Evolutionary conservation across 1,140 invertebrate genomes (phyloP), one percentile per base, ranked within the genome.

Genomic region (Brachionus asplanchnoidis): DNA sequence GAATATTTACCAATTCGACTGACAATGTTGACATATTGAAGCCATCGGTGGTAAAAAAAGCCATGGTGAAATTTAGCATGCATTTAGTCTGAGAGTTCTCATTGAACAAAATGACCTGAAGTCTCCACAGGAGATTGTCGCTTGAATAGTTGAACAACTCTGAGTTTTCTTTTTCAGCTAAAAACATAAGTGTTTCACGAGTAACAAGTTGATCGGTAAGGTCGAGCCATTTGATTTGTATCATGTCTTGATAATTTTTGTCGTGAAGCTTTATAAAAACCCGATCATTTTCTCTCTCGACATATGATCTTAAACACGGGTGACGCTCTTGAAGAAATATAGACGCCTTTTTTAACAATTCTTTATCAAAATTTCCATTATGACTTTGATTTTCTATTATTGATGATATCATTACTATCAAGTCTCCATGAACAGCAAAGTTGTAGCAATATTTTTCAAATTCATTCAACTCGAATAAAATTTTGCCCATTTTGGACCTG

Each of bases 31-130:
- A 65, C 36, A 68, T 82, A 50, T 82, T 82, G 17, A 82, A 68
- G 11, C 79, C 79, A 65, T 82, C 79, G 5, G 79, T 82, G 5
- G 32, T 32, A 68, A 68, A 60, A 46, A 82, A 65, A 11, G 36
- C 65, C 20, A 82, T 68, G 11, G 20, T 26, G 1, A 82, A 36
- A 68, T 82, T 82, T 20, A 82, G 12, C 53, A 82, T 82, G 28
- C 32, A 82, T 28, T 77, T 77, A 1, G 20, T 28, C 3, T 26
- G 20, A 26, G 26, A 32, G 42, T 68, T 46, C 4, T 42, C 65
- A 12, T 40, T 32, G 12, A 28, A 82, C 17, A 28, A 20, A 26
- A 82, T 65, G 28, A 26, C 9, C 23, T 82, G 79, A 23, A 82
- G 9, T 17, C 79, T 17, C 79, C 79, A 82, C 12, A 82, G 14